A percentile compares a stretch with the other conserved stretches of the same genome.
phyloP scores from a whole-genome alignment of 1,140 invertebrate genomes.

The Grapholita molesta region DNA sequence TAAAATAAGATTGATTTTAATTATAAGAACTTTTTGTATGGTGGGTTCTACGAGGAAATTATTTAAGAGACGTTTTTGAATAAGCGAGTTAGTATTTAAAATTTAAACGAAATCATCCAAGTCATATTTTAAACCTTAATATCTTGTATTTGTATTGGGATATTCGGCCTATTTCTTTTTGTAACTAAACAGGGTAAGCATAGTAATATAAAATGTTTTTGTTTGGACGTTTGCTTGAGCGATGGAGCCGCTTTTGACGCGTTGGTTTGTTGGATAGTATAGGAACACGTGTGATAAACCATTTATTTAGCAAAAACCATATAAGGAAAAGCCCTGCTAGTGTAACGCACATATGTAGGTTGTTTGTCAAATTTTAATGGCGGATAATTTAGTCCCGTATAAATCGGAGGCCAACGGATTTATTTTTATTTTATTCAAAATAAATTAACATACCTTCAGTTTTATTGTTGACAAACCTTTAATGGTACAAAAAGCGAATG shows the following conservation, averaged over 20 bases:
- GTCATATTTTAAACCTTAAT: background rate
- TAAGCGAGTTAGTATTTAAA: too few relatives aligned
- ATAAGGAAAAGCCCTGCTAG: background rate
- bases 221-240: constrained; percentile 8
- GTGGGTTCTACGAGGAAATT: too few relatives aligned
- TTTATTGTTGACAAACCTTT: too few relatives aligned
- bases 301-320: background rate
- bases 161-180: constrained; percentile 38
- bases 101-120: background rate
- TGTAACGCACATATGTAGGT: background rate
- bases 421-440: too few relatives aligned
- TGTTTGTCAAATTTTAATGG: too few relatives aligned
- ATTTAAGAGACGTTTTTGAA: too few relatives aligned
- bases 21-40: too few relatives aligned
- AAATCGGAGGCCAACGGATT: too few relatives aligned
- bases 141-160: background rate
- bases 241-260: background rate
- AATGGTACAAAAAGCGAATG: too few relatives aligned
- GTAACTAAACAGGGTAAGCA: constrained; percentile 56
- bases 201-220: constrained; percentile 29
- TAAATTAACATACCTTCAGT: too few relatives aligned
- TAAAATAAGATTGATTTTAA: too few relatives aligned
- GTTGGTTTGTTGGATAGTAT: constrained; percentile 12
- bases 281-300: constrained; percentile 1
- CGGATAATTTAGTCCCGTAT: too few relatives aligned